Evolutionary conservation across 2,797 vertebrate species (phyloP).

Genomic region (Centropyge bicolor): DNA sequence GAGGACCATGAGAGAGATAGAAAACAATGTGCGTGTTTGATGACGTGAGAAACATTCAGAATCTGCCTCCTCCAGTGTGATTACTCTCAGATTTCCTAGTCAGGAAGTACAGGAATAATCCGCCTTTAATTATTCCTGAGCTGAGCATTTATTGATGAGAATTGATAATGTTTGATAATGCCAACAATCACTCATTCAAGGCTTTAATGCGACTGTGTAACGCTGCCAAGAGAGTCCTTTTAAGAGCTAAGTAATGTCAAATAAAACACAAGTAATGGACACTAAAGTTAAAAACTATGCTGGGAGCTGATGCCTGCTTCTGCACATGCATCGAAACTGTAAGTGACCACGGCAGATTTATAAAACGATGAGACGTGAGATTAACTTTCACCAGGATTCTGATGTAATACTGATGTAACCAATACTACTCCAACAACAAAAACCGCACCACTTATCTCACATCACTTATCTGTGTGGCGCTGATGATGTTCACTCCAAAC

Average conservation of each 20-base stretch:
- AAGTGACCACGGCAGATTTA: slow-evolving; percentile 4
- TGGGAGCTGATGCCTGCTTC: slow-evolving; percentile 23
- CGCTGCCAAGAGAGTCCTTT: slow-evolving; percentile 47
- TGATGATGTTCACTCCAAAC: slow-evolving; percentile 73
- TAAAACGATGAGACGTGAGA: slow-evolving; percentile 30
- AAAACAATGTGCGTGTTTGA: slow-evolving; percentile 78
- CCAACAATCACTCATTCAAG: slow-evolving; percentile 70
- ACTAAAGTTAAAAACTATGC: neutral
- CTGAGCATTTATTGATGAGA: slow-evolving; percentile 46
- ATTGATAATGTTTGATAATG: slow-evolving; percentile 71
- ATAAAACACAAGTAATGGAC: slow-evolving; percentile 51
- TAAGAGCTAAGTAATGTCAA: slow-evolving; percentile 56
- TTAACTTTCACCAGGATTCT: slow-evolving; percentile 13
- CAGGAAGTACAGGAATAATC: slow-evolving; percentile 52
- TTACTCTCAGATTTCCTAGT: slow-evolving; percentile 59
- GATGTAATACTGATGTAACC: slow-evolving; percentile 41
- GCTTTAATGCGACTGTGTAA: slow-evolving; percentile 55
- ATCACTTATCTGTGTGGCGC: slow-evolving; percentile 69
- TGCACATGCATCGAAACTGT: slow-evolving; percentile 7
- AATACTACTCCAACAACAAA: slow-evolving; percentile 34
- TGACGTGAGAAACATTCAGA: slow-evolving; percentile 77
- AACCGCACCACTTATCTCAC: slow-evolving; percentile 59
- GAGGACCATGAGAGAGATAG: slow-evolving; percentile 63
- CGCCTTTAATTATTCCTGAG: slow-evolving; percentile 53
- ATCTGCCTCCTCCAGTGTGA: slow-evolving; percentile 61